Evolutionary conservation across 2,888 invertebrate genomes (phyloP).

Genomic region (Eupithecia exiguata): DNA sequence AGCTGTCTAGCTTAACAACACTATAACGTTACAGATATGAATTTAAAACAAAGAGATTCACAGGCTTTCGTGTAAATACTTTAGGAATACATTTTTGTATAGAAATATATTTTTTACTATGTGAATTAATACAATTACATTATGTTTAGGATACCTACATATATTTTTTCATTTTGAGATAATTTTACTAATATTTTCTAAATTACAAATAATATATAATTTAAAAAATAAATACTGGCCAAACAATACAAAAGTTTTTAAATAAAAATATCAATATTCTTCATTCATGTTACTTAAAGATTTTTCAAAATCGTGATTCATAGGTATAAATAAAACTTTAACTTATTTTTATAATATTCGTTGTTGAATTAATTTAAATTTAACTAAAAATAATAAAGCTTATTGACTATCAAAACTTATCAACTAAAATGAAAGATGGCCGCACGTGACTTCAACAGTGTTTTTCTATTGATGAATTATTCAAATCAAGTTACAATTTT

Average conservation of each 20-base stretch:
- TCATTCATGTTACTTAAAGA: background rate
- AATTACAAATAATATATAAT: background rate
- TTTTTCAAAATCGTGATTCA: background rate
- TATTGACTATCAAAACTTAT: conserved; percentile 20
- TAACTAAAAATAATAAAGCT: conserved; percentile 15
- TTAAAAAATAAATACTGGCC: background rate
- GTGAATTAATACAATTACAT: background rate
- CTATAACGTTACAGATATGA: background rate
- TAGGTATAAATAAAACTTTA: background rate
- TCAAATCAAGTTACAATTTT: background rate
- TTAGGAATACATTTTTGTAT: background rate
- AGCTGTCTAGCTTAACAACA: background rate
- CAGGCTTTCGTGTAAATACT: background rate
- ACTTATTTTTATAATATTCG: background rate
- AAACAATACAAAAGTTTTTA: background rate
- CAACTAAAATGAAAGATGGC: conserved; percentile 20
- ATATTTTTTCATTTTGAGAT: background rate
- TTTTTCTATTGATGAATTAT: background rate
- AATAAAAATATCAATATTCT: background rate
- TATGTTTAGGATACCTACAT: background rate
- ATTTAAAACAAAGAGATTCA: background rate
- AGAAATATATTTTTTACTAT: background rate
- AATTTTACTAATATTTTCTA: background rate
- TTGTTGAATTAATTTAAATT: conserved; percentile 1
- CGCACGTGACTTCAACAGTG: conserved; percentile 9